Evolutionary conservation across 2,888 invertebrate genomes (phyloP), one percentile per base, ranked within the genome.

Genomic region (Geophilus truncorum): DNA sequence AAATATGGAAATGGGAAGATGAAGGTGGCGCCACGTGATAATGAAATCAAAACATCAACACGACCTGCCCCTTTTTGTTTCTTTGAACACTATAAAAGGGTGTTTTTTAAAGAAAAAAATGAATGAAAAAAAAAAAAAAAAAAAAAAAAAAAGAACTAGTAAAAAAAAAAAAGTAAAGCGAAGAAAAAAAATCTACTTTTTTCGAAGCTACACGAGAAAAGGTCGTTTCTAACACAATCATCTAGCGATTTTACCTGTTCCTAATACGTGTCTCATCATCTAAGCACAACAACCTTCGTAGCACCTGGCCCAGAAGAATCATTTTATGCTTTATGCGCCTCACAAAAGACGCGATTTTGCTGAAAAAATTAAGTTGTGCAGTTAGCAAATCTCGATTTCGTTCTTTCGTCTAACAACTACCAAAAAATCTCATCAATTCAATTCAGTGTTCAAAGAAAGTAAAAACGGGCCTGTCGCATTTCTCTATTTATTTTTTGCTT

Each of bases 121-220:
- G 6, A 23, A 75, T 30, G 12, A 25, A 9, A 21, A 32, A 30
- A 25, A 21, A 75, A 1, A 75, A 23, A 75, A 28, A 75, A 75
- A 75, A 75, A 75, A 21, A 75, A 23, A 25, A n/a, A 25, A 23
- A 75, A 18, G 9, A 75, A 75, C 15, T 32, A 30, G 3, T 25
- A 75, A 75, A n/a, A 75, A 2, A 3, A 9, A 25, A 75, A 75
- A 28, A 75, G 10, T 28, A 3, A 21, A 18, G 12, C 23, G 12
- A 10, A 70, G 32, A 30, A 75, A 75, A 30, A 75, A 75, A 75
- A 28, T n/a, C 75, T 75, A 75, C 75, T 30, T 75, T 75, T 57
- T 18, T 18, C 51, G 18, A 18, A 40, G 40, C 40, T 40, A 40
- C n/a, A 12, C 40, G 40, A n/a, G 40, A 40, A n/a, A 40, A 40